Conservation (phyloP, 2,797 vertebrate genomes). For the Aplochiton taeniatus region DNA sequence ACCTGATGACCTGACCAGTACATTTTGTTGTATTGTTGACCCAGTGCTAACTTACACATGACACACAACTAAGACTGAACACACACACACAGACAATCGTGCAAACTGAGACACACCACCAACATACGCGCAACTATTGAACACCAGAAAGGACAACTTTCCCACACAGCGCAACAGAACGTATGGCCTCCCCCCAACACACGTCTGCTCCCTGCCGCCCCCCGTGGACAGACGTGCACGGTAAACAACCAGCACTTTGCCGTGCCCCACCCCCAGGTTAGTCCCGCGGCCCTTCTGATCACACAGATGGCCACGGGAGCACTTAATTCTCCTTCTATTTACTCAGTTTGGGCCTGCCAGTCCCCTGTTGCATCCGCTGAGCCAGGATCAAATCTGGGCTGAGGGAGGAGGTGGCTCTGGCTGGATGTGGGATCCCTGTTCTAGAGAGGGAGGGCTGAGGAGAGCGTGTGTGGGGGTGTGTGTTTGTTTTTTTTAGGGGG, state of each 20-base stretch:
- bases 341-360: constrained; percentile 56
- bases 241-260: constrained; percentile 20
- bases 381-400: constrained; percentile 60
- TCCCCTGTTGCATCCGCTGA: constrained; percentile 65
- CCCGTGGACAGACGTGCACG: constrained; percentile 17
- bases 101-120: not conserved
- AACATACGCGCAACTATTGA: not conserved
- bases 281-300: constrained; percentile 60
- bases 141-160: not conserved
- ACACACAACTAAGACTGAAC: not conserved
- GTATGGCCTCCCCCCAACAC: not conserved
- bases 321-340: constrained; percentile 74
- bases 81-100: not conserved
- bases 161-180: too few species aligned
- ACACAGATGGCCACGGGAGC: constrained; percentile 72
- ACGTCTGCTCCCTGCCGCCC: too few species aligned
- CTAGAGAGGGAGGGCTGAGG: constrained; percentile 13
- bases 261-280: constrained; percentile 58
- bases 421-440: constrained; percentile 13
- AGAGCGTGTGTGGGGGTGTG: not conserved
- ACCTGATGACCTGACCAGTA: too few species aligned
- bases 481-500: not conserved
- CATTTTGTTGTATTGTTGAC: too few species aligned
- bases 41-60: too few species aligned
- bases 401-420: constrained; percentile 38